Evolutionary conservation across 1,140 invertebrate species (phyloP), one percentile per base, ranked within the genome.

Genomic region (Chelonus insularis): DNA sequence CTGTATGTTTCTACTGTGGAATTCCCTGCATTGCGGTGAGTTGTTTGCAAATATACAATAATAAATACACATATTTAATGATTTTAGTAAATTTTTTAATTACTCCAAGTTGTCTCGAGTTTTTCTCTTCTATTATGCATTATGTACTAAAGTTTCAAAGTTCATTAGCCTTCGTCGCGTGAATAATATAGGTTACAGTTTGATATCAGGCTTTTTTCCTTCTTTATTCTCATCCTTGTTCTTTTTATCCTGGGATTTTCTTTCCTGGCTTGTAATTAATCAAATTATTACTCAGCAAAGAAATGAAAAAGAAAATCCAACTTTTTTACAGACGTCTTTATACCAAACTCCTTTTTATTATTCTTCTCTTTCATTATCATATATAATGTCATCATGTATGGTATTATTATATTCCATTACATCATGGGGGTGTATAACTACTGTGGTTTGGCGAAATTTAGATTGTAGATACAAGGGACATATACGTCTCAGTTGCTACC

Each of bases 21-120:
- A 61, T 58, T 73, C 45, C 69, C 71, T 74, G 68, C 71, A 74
- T 74, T 72, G 70, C 71, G 70, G 73, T 74, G 56, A 72, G 73
- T 74, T 14, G 23, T 34, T 43, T 41, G 4, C 11, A 21, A 1
- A 43, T 32, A 9, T 39, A 5, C 34, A 12, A 25, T 11, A 29
- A 14, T 45, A 32, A 47, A 47, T 32, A 20, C 7, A 23, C n/a
- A 8, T 23, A 48, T 20, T 18, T 18, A 48, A 9, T 7, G 4
- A 48, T n/a, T n/a, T n/a, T n/a, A n/a, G n/a, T n/a, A n/a, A n/a
- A n/a, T n/a, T n/a, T n/a, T n/a, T n/a, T n/a, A n/a, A n/a, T n/a
- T n/a, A n/a, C n/a, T n/a, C 3, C 11, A 56, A 6, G 20, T n/a
- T 39, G 39, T 39, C 4, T n/a, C 16, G 14, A 20, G 25, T 25